phyloP scores from a whole-genome alignment of 2,797 vertebrate genomes.

The Chelidonichthys spinosus region DNA sequence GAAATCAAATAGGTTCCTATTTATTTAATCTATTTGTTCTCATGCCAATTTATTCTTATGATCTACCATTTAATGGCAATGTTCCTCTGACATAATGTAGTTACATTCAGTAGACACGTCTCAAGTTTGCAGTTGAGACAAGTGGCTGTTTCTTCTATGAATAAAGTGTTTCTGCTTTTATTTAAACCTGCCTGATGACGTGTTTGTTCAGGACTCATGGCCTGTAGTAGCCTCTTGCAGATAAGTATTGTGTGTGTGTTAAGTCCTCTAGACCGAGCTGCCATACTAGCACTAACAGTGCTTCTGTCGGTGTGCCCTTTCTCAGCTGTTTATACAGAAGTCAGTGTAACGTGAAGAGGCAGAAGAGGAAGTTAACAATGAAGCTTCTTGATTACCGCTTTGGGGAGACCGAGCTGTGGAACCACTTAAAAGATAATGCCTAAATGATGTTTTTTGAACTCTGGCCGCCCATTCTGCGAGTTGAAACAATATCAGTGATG shows the following conservation, averaged over 20 bases:
- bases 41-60: neutral
- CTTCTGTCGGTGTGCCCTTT: constrained; percentile 51
- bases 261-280: neutral
- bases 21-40: neutral
- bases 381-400: constrained; percentile 82
- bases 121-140: neutral
- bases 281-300: constrained; percentile 33
- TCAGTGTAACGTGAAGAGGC: constrained; percentile 77
- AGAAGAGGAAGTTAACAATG: constrained; percentile 80
- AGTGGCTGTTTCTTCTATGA: neutral
- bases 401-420: constrained; percentile 80
- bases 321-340: constrained; percentile 77
- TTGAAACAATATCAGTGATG: constrained; percentile 90
- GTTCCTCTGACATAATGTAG: neutral
- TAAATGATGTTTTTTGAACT: constrained; percentile 85
- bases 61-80: constrained; percentile 20
- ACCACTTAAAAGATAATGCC: constrained; percentile 86
- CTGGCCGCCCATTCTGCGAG: constrained; percentile 73
- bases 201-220: neutral
- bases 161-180: constrained; percentile 5
- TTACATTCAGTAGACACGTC: constrained; percentile 5
- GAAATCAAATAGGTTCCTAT: constrained; percentile 4
- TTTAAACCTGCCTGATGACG: neutral
- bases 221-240: constrained; percentile 16
- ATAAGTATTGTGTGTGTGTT: neutral